phyloP scores from a whole-genome alignment of 2,797 vertebrate species.

The Peromyscus aztecus region DNA sequence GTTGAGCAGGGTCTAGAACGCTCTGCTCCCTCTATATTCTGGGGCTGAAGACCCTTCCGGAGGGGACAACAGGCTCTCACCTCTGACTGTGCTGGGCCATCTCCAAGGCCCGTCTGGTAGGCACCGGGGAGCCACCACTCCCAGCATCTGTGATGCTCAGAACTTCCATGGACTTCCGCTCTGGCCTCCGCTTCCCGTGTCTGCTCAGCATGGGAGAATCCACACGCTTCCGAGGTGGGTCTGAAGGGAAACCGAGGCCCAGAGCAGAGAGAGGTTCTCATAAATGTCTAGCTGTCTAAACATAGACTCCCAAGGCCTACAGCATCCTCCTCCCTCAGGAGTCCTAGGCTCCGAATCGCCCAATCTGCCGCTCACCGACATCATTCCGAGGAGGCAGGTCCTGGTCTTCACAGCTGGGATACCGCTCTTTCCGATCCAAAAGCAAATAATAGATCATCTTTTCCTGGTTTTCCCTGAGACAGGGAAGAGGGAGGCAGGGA shows the following conservation, averaged over 20 bases:
- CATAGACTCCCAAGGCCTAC: not conserved
- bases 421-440: conserved; percentile 95
- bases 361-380: conserved; percentile 88
- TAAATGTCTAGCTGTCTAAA: not conserved
- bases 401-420: conserved; percentile 96
- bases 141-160: conserved; percentile 94
- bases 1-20: not conserved
- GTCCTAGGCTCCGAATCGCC: not conserved
- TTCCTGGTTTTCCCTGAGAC: conserved; percentile 94
- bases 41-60: too few species aligned
- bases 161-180: conserved; percentile 96
- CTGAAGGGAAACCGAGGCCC: conserved; percentile 72
- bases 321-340: not conserved
- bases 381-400: conserved; percentile 95
- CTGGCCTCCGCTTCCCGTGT: conserved; percentile 94
- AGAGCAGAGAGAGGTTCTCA: not conserved
- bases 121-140: conserved; percentile 92
- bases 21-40: not conserved
- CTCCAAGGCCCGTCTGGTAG: conserved; percentile 94
- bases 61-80: conserved; percentile 79
- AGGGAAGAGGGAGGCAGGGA: not conserved
- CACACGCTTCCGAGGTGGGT: conserved; percentile 95
- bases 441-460: conserved; percentile 97
- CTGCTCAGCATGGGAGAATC: conserved; percentile 96
- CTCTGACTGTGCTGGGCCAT: conserved; percentile 95